phyloP scores from a whole-genome alignment of 2,113 vertebrate genomes.

The Vimba vimba region DNA sequence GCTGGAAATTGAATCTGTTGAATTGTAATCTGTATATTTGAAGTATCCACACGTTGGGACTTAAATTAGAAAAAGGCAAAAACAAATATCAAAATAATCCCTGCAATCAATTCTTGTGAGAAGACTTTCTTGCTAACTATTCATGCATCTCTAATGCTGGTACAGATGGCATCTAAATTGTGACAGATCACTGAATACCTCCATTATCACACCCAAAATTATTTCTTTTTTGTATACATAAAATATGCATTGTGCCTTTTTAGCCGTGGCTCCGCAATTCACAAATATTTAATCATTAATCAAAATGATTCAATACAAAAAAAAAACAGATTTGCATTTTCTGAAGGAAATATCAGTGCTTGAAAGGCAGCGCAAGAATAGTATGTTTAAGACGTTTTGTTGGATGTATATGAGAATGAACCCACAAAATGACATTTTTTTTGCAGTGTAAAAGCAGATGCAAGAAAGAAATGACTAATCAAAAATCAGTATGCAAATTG shows the following conservation, averaged over 20 bases:
- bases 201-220: constrained; percentile 9
- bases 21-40: constrained; percentile 31
- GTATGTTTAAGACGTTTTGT: background rate
- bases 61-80: constrained; percentile 23
- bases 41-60: constrained; percentile 6
- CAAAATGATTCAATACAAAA: background rate
- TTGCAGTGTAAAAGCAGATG: too few species aligned
- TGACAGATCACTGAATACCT: constrained; percentile 7
- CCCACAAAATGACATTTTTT: background rate
- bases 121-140: background rate
- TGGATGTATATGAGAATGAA: background rate
- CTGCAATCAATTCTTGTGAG: constrained; percentile 7
- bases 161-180: constrained; percentile 33
- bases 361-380: background rate
- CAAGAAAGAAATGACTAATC: background rate
- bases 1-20: background rate
- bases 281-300: constrained; percentile 18
- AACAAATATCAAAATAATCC: constrained; percentile 36
- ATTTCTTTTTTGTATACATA: constrained; percentile 2
- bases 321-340: background rate
- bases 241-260: constrained; percentile 4
- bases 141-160: constrained; percentile 5
- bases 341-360: background rate
- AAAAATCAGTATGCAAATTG: background rate
- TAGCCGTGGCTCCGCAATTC: background rate